phyloP scores from a whole-genome alignment of 1,140 invertebrate species.

The Macrobrachium nipponense region DNA sequence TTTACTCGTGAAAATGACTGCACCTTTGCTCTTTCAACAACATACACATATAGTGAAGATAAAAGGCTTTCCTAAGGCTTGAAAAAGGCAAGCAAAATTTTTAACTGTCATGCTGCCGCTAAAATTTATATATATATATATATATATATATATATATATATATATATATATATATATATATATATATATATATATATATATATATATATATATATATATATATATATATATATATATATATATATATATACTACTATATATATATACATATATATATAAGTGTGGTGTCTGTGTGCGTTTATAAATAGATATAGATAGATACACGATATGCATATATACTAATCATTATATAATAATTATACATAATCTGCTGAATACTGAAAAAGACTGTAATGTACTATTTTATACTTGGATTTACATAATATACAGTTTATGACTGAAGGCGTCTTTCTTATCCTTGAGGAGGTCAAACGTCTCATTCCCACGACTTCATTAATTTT shows the following conservation, averaged over 20 bases:
- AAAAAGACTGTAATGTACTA: neutral
- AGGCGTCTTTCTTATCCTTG: too few species aligned
- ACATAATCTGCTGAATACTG: neutral
- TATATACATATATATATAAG: too few species aligned
- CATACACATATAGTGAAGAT: too few species aligned
- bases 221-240: neutral
- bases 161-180: too few species aligned
- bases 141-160: conserved; percentile 2
- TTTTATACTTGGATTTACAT: neutral
- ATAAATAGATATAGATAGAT: neutral
- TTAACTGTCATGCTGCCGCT: too few species aligned
- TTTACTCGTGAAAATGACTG: too few species aligned
- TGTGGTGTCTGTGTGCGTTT: neutral
- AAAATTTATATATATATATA: neutral
- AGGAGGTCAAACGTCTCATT: too few species aligned
- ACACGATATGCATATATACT: neutral
- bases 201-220: conserved; percentile 6
- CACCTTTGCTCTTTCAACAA: too few species aligned
- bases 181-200: conserved; percentile 6
- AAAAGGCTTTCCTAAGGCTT: too few species aligned
- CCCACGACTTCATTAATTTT: too few species aligned
- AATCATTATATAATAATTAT: neutral
- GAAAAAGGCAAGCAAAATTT: too few species aligned
- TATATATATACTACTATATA: too few species aligned
- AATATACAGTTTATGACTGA: neutral